A percentile compares a stretch with the other conserved stretches of the same genome.
Conservation (phyloP, 2,113 vertebrate genomes). For the Halichoerus grypus region DNA sequence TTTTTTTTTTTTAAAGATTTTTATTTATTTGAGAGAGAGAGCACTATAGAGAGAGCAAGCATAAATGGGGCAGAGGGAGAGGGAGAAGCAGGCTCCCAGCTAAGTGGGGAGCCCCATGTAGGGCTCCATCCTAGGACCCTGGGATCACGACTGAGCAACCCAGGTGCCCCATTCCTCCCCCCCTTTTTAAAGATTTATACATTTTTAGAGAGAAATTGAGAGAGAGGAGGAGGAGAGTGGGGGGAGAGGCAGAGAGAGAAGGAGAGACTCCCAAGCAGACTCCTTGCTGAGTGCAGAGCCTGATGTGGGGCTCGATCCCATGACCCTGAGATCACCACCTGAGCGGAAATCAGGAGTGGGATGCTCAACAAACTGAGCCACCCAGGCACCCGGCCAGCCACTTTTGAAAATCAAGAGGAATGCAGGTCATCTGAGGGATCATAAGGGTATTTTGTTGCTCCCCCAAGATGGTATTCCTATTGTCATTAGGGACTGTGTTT, state of each 20-base stretch:
- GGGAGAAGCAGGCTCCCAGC: not conserved
- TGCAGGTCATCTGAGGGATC: not conserved
- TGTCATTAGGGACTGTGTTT: not conserved
- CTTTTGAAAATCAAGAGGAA: not conserved
- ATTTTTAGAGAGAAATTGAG: not conserved
- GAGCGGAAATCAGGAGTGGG: not conserved
- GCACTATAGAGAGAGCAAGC: not conserved
- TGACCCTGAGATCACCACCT: not conserved
- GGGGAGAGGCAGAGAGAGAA: not conserved
- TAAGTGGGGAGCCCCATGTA: not conserved
- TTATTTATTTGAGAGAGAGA: not conserved
- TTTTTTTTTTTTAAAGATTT: not conserved
- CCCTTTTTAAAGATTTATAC: not conserved
- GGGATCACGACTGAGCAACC: not conserved
- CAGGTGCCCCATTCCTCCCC: not conserved
- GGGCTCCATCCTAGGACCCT: not conserved
- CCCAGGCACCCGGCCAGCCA: not conserved
- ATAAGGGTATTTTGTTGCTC: not conserved
- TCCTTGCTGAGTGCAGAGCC: not conserved
- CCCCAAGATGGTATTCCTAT: not conserved
- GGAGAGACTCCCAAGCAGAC: not conserved
- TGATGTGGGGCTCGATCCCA: not conserved
- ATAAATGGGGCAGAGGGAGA: not conserved
- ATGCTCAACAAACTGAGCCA: not conserved
- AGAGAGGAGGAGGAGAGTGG: not conserved